Base-by-base conservation (phyloP, 1,140 invertebrate species). In the Coenobita brevimanus region DNA sequence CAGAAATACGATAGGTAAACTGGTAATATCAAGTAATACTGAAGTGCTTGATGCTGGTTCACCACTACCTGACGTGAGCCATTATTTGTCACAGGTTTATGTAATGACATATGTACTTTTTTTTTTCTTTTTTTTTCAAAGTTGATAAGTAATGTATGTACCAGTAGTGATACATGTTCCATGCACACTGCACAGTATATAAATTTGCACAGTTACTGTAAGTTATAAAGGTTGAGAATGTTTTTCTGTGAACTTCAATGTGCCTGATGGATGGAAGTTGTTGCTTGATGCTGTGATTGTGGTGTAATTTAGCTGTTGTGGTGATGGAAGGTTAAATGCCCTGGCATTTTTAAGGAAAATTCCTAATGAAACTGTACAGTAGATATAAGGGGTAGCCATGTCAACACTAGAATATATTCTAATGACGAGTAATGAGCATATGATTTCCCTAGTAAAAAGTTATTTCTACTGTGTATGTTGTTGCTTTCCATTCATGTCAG, bases 341-440 rank as follows among this genome's bases (percentile, higher is more conserved):
- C 73, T 76, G 73, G 36, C 73, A 76, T 30, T 76, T 24, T 76
- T 46, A 76, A 43, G 73, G 73, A 43, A 38, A 43, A 76, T 76
- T 76, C 73, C 73, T 76, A 76, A 46, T n/a, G 10, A 50, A 50
- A 6, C 27, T 76, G 73, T 76, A 76, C 73, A 76, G 73, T 76
- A 76, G 33, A 43, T 27, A 41, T 76, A 76, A 76, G 73, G 73
- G 73, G 73, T 76, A 76, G 73, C 46, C 73, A 76, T 76, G 73
- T 76, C 73, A 38, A 76, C 73, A 73, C 17, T 36, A 36, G 38
- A 43, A 76, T 76, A 76, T 76, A 76, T 76, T 76, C 73, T 76
- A 46, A 43, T 76, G 73, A 76, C n/a, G 73, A 76, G 15, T 8
- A 30, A 43, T 41, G 33, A n/a, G n/a, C n/a, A n/a, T n/a, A n/a